phyloP scores from a whole-genome alignment of 2,113 vertebrate species.

The Lepus timidus region DNA sequence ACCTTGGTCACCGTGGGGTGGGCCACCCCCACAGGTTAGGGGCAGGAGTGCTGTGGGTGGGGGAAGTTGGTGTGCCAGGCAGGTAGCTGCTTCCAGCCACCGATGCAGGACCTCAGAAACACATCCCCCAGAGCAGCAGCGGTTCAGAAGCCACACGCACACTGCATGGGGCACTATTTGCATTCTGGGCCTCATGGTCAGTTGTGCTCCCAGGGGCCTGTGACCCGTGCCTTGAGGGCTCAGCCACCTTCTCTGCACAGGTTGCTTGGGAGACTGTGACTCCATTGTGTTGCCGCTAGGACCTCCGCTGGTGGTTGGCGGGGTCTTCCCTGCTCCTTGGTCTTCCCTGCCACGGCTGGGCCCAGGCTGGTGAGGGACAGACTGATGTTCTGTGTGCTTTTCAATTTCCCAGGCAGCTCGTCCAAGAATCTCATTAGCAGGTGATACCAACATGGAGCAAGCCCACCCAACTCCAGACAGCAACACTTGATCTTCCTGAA shows the following conservation, averaged over 20 bases:
- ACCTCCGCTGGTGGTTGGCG: neutral
- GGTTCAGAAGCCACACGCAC: neutral
- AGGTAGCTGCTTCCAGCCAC: neutral
- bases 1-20: neutral
- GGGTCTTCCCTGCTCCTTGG: neutral
- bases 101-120: neutral
- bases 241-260: neutral
- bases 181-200: rapidly evolving
- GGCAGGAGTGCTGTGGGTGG: too few relatives aligned
- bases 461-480: neutral
- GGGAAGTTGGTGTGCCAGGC: too few relatives aligned
- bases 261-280: neutral
- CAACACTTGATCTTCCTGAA: neutral
- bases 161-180: rapidly evolving
- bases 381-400: neutral
- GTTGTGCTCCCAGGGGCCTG: too few relatives aligned
- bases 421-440: neutral
- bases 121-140: neutral
- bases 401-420: neutral
- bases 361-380: neutral
- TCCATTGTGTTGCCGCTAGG: too few relatives aligned
- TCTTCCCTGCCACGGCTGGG: neutral
- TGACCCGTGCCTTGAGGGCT: rapidly evolving
- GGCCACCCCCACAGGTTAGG: rapidly evolving
- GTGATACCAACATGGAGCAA: neutral